These are phyloP conservation scores for Petrolisthes manimaculis DNA, from an alignment of 2,888 invertebrate genomes.

Conservation along the genomic window DNA sequence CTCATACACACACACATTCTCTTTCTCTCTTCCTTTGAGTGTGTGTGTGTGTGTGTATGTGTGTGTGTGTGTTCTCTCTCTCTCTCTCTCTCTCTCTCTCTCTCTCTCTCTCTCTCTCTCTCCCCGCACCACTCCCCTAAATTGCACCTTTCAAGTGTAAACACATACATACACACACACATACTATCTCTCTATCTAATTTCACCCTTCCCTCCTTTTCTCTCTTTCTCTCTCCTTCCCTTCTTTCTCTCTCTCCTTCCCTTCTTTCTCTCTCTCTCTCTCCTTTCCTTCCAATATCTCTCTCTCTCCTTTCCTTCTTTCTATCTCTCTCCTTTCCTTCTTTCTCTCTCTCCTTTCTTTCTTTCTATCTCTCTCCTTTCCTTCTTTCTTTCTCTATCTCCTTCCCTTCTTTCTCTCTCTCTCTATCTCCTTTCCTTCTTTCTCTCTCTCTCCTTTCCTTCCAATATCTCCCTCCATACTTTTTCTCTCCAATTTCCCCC, in stretches of 20 bases:
- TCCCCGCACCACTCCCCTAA: not conserved
- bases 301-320: not conserved
- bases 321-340: not conserved
- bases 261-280: not conserved
- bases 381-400: not conserved
- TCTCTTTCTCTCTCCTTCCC: not conserved
- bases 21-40: too few species aligned
- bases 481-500: not conserved
- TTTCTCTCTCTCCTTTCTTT: not conserved
- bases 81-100: not conserved
- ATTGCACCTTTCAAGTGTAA: not conserved
- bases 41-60: too few species aligned
- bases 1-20: too few species aligned
- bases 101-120: not conserved
- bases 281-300: not conserved
- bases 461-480: not conserved
- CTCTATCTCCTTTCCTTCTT: not conserved
- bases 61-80: too few species aligned
- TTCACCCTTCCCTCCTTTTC: not conserved
- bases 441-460: not conserved
- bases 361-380: not conserved
- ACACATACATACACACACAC: not conserved
- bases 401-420: not conserved
- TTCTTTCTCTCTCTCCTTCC: not conserved
- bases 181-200: not conserved